Evolutionary conservation across 1,140 invertebrate species (phyloP), one percentile per base, ranked within the genome.

Genomic region (Nebria ingens): DNA sequence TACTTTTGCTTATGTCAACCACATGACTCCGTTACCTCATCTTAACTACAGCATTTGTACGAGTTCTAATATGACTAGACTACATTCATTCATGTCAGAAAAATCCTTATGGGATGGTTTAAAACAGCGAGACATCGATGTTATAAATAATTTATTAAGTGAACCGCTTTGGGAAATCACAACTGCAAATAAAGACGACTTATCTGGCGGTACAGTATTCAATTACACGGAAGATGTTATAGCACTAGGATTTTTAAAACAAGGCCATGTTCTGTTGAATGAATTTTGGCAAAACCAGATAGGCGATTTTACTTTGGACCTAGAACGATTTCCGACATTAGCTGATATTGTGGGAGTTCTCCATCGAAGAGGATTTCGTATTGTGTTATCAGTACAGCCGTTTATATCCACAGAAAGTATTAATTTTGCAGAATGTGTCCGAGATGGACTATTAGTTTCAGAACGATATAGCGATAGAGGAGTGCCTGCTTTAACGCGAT

Each of bases 31-130:
- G 20, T 75, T 71, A 20, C 82, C 87, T 0, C 78, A 85, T 57
- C 69, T 94, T 56, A 89, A 86, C 55, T 94, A 94, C 61, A 87
- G 89, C 25, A 85, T 94, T 29, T 94, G 91, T 62, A 86, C 85
- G 0, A 57, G 60, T 25, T 51, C 58, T 1, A 87, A 91, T 58
- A 87, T 91, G 77, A 85, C 82, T 17, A 78, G 76, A 15, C 67
- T 92, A 1, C 89, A 91, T 63, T 81, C 79, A 0, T 79, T 79
- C n/a, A 75, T 86, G 64, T 79, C 80, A 0, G 81, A 87, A 61
- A 85, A 88, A 54, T 82, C 81, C 3, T 70, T 90, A 1, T 91
- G 86, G 87, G 87, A 90, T 61, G 87, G 87, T 0, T 62, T 90
- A 0, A 89, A 86, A 61, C 80, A 85, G 21, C 81, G 81, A 45